Percentiles rank a stretch among this genome's conserved stretches.
phyloP scores from a whole-genome alignment of 1,140 invertebrate genomes.

The Ceratina calcarata region DNA sequence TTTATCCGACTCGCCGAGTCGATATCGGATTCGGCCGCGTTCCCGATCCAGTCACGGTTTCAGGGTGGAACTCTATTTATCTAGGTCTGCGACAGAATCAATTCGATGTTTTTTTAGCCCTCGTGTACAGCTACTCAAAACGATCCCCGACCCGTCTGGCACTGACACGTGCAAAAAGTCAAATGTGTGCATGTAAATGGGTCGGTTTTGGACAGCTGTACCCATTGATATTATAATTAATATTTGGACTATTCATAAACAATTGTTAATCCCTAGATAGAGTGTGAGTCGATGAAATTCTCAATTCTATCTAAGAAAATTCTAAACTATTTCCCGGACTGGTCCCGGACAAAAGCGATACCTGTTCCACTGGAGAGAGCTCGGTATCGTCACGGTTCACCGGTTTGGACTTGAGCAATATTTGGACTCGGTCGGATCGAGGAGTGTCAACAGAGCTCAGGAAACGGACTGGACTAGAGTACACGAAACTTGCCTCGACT shows the following conservation, averaged over 20 bases:
- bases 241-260: too few relatives aligned
- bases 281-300: too few relatives aligned
- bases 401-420: not conserved
- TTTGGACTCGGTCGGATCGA: constrained; percentile 11
- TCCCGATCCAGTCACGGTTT: not conserved
- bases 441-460: constrained; percentile 30
- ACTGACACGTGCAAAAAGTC: too few relatives aligned
- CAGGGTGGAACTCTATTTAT: not conserved
- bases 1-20: not conserved
- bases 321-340: too few relatives aligned
- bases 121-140: too few relatives aligned
- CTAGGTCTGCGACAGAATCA: not conserved
- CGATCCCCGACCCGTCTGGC: too few relatives aligned
- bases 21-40: not conserved
- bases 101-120: too few relatives aligned
- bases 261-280: too few relatives aligned
- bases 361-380: not conserved
- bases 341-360: not conserved
- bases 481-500: constrained; percentile 15
- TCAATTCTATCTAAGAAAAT: too few relatives aligned
- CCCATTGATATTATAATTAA: too few relatives aligned
- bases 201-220: too few relatives aligned
- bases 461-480: constrained; percentile 2
- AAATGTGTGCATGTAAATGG: too few relatives aligned
- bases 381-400: not conserved